phyloP scores from a whole-genome alignment of 2,113 vertebrate genomes.

The Camelus dromedarius region DNA sequence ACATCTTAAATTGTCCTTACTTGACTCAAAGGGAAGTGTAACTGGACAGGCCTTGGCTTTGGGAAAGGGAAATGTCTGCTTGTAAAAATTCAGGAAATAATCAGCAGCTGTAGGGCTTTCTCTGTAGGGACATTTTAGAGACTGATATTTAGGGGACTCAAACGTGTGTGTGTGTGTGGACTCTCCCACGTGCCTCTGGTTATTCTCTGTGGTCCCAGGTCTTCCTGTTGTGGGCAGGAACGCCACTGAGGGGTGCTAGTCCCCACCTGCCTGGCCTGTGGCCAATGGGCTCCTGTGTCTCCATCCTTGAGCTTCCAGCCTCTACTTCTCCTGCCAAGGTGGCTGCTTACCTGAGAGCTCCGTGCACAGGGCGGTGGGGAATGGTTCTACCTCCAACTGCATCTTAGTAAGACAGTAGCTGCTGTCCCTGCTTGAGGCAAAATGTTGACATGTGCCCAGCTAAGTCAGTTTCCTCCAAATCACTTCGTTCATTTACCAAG shows the following conservation, averaged over 20 bases:
- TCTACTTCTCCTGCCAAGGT: neutral
- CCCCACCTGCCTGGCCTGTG: neutral
- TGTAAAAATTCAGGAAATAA: neutral
- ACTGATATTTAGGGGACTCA: neutral
- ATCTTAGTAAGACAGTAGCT: neutral
- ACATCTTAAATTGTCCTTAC: slow-evolving; percentile 36
- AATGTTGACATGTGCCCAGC: neutral
- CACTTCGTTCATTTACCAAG: slow-evolving; percentile 26
- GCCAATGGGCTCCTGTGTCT: rapidly evolving
- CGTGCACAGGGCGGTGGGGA: neutral
- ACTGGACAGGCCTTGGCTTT: neutral
- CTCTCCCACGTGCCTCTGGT: neutral
- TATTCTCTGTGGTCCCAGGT: neutral
- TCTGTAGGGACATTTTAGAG: slow-evolving; percentile 2
- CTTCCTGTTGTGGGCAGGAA: neutral
- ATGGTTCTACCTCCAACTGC: neutral
- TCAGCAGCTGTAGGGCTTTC: neutral
- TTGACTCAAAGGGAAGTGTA: slow-evolving; percentile 24
- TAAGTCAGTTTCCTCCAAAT: neutral
- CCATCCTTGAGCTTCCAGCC: neutral
- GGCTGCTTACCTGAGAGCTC: neutral
- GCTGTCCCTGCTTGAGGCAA: neutral
- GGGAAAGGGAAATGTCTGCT: neutral
- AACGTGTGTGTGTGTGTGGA: neutral
- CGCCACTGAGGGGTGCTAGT: neutral